Conservation (phyloP, 2,797 vertebrate genomes). For the Mormyrops attenuatus region DNA sequence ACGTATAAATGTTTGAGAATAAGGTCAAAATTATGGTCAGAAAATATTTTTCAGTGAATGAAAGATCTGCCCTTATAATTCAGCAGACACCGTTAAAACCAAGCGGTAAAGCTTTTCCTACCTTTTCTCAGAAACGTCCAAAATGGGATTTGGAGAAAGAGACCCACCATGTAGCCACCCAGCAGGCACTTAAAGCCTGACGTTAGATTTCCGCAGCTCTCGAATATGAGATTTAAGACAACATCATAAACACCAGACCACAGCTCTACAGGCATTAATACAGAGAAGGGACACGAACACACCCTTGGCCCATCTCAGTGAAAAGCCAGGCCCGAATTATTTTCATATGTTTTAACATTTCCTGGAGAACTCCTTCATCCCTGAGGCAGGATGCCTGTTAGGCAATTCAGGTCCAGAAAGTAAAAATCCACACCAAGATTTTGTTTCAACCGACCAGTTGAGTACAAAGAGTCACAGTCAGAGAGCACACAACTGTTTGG, state of each 20-base stretch:
- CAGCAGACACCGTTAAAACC: neutral
- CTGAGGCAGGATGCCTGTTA: neutral
- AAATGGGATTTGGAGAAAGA: neutral
- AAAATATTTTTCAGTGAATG: neutral
- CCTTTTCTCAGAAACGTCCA: neutral
- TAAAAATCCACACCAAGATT: neutral
- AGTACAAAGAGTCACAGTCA: neutral
- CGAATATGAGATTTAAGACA: neutral
- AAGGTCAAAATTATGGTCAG: neutral
- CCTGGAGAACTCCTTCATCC: conserved; percentile 15
- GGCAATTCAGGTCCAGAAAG: neutral
- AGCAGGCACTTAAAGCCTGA: neutral
- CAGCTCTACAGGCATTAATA: neutral
- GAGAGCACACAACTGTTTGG: neutral
- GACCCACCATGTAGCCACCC: neutral
- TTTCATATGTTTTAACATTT: conserved; percentile 28
- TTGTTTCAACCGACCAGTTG: neutral
- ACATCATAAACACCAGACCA: neutral
- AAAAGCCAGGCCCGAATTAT: neutral
- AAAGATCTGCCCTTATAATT: neutral
- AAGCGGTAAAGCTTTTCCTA: neutral
- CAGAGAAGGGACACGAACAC: neutral
- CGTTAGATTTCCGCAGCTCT: neutral
- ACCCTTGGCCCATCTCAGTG: neutral
- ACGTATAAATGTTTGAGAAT: neutral